Base-by-base conservation (phyloP, 2,797 vertebrate genomes). In the Eptatretus atami region DNA sequence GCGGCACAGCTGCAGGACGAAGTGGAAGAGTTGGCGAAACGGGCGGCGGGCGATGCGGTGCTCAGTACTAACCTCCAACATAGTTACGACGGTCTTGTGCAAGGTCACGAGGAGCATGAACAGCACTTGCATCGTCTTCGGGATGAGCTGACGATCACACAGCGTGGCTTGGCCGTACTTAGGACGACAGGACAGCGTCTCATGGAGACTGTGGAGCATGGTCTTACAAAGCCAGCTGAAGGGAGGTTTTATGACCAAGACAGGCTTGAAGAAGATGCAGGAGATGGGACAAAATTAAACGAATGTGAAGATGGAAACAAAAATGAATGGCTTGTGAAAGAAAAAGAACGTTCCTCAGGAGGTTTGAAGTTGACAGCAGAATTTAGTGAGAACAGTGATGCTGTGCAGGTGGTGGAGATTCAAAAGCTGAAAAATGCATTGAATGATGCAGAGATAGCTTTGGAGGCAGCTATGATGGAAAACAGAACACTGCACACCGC, bases 1-100 rank as follows among this genome's bases (percentile, higher is more conserved):
- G 94, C 88, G 0, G 87, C 81, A 12, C 84, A 95, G 69, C 80
- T 96, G 53, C 86, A 95, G 19, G 87, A 90, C 19, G 86, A 96
- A 64, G 77, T 99, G 15, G 73, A 86, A 12, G 80, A 78, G 11
- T 81, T 99, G 44, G 86, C 93, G 69, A 76, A 79, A 6, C 83
- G 86, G 69, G 81, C 95, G 44, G 74, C 77, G 0, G 76, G 79
- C 0, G 90, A 99, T 71, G 84, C 74, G 0, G 85, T 88, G 66
- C 85, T 79, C 66, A 87, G 77, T 72, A 84, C 82, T 63, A 77
- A 81, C 64, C 73, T 99, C 52, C 84, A 84, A 0, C 77, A 81
- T 52, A 82, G 93, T 70, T 99, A 95, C 66, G 70, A 78, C 12
- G 78, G 76, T 3, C 76, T 99, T 65, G 84, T 99, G 73, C 82